phyloP scores from a whole-genome alignment of 2,888 invertebrate species.

The Orchestes rusci region DNA sequence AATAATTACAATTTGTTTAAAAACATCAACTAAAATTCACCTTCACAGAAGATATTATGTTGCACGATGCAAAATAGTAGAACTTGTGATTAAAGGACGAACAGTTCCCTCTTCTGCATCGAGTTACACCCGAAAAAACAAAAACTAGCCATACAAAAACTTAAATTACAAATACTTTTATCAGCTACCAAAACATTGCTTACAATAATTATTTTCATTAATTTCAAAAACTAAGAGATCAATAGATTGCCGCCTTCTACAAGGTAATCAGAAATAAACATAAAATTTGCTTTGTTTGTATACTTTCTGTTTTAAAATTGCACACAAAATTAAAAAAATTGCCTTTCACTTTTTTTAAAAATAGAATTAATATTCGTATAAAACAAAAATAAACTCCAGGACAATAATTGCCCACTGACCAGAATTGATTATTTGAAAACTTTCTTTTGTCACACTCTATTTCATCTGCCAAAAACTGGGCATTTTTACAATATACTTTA shows the following conservation, averaged over 20 bases:
- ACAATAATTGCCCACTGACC: no score
- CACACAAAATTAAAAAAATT: constrained; percentile 8
- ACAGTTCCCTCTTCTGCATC: no score
- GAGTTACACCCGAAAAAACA: no score
- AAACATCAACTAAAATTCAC: constrained; percentile 4
- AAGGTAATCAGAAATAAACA: constrained; percentile 5
- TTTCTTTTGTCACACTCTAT: neutral
- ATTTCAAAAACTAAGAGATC: constrained; percentile 39
- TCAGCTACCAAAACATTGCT: constrained; percentile 33
- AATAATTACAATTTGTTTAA: neutral
- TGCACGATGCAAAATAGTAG: no score
- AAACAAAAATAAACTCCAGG: constrained; percentile 1
- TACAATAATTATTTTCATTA: constrained; percentile 19
- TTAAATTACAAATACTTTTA: no score
- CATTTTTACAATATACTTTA: no score
- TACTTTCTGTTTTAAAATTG: constrained; percentile 15
- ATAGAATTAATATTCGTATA: no score
- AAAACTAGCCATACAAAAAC: no score
- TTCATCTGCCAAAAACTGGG: neutral
- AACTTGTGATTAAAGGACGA: no score
- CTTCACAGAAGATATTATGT: constrained; percentile 24
- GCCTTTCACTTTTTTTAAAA: no score
- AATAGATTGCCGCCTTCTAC: constrained; percentile 42
- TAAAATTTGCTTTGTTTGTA: no score
- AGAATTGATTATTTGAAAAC: no score